Percentiles rank a stretch among this genome's conserved stretches.
These are phyloP conservation scores for Ceryle rudis DNA, from an alignment of 2,797 vertebrate genomes.

Conservation along the genomic window DNA sequence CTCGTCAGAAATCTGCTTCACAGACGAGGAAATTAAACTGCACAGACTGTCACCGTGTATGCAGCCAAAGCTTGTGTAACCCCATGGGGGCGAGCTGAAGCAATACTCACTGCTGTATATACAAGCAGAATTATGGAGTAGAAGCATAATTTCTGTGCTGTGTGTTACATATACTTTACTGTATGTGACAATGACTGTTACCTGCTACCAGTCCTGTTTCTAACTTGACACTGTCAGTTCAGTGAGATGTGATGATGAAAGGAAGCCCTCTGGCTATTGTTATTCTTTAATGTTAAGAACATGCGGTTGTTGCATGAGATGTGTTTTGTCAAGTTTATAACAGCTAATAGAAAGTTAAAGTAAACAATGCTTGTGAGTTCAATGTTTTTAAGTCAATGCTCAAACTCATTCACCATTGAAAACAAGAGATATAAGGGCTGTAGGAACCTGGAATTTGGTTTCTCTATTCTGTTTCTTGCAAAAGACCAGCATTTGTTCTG, in stretches of 20 bases:
- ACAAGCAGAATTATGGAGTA: background rate
- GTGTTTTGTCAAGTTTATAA: background rate
- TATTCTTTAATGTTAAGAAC: background rate
- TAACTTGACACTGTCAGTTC: slow-evolving; percentile 8
- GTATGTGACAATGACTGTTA: background rate
- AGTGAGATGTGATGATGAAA: background rate
- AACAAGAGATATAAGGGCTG: background rate
- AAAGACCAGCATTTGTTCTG: background rate
- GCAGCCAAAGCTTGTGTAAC: background rate
- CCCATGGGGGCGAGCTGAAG: background rate
- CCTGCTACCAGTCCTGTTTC: background rate
- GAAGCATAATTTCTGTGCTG: background rate
- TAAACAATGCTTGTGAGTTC: background rate
- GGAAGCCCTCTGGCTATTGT: background rate
- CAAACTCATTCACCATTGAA: background rate
- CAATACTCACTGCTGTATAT: background rate
- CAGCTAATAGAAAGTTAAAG: slow-evolving; percentile 18
- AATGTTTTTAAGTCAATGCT: background rate
- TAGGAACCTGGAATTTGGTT: background rate
- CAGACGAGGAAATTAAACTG: background rate
- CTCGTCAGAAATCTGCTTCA: background rate
- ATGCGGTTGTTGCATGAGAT: background rate
- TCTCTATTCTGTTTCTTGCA: background rate
- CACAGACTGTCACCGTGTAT: background rate
- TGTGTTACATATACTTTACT: background rate